phyloP scores from a whole-genome alignment of 2,888 invertebrate species.

The Hyppa rectilinea region DNA sequence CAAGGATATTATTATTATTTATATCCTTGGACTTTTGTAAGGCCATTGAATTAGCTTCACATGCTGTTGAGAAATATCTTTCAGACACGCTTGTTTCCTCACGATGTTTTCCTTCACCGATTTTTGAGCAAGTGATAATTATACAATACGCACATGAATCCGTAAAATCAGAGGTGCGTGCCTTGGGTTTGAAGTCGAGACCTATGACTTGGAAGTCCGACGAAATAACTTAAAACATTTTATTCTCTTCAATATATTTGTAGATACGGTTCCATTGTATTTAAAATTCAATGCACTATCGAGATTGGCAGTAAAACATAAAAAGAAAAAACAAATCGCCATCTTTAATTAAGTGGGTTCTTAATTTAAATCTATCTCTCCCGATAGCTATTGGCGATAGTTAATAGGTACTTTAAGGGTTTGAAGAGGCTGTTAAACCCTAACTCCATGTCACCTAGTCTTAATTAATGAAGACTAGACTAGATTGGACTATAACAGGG shows the following conservation, averaged over 20 bases:
- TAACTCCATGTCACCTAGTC: constrained; percentile 27
- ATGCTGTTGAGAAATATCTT: too few relatives aligned
- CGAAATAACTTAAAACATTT: constrained; percentile 6
- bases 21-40: too few relatives aligned
- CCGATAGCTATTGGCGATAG: constrained; percentile 46
- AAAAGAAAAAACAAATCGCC: constrained; percentile 2
- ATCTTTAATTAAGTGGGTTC: constrained; percentile 44
- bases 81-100: too few relatives aligned
- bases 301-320: background rate
- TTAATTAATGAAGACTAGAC: constrained; percentile 64
- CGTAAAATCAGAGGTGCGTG: too few relatives aligned
- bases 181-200: too few relatives aligned
- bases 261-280: too few relatives aligned
- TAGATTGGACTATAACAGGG: constrained; percentile 49
- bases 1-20: too few relatives aligned
- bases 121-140: too few relatives aligned
- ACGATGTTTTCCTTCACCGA: too few relatives aligned
- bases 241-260: background rate
- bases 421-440: constrained; percentile 53
- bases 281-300: constrained; percentile 14
- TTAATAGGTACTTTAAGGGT: constrained; percentile 65
- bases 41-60: too few relatives aligned
- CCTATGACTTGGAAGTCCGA: too few relatives aligned
- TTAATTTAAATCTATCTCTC: constrained; percentile 49
- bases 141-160: too few relatives aligned